Evolutionary conservation across 2,113 vertebrate species (phyloP).

Genomic region (Pangasianodon hypophthalmus): DNA sequence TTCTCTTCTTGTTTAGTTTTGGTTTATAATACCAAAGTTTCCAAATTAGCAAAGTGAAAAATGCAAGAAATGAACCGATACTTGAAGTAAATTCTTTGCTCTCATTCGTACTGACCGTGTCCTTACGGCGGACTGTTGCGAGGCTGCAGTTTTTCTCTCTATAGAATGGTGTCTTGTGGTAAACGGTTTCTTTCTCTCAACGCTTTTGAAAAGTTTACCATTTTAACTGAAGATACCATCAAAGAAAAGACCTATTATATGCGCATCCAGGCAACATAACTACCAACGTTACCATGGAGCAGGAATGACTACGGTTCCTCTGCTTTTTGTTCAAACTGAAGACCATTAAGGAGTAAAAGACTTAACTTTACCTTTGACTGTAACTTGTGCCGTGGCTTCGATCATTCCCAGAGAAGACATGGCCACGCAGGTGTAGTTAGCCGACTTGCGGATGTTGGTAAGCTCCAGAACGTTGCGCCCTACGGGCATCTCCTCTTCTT

Average conservation of each 20-base stretch:
- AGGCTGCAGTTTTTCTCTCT: neutral
- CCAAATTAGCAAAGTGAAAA: neutral
- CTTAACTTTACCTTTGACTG: slow-evolving; percentile 85
- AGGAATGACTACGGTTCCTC: neutral
- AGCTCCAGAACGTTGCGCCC: slow-evolving; percentile 95
- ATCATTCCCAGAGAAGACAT: slow-evolving; percentile 94
- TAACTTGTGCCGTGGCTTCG: slow-evolving; percentile 89
- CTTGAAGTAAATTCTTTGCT: neutral
- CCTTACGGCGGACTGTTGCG: neutral
- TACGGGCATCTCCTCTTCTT: slow-evolving; percentile 90
- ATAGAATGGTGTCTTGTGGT: slow-evolving; percentile 9
- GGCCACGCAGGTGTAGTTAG: slow-evolving; percentile 96
- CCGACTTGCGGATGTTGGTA: slow-evolving; percentile 85
- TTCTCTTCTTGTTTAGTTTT: neutral
- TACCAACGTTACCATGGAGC: neutral
- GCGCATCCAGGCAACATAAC: slow-evolving; percentile 12
- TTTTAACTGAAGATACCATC: neutral
- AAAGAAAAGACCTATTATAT: neutral
- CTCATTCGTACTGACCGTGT: neutral
- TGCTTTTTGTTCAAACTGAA: neutral
- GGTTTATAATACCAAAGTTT: neutral
- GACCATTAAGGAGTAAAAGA: neutral
- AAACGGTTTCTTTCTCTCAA: neutral
- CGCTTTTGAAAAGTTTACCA: neutral
- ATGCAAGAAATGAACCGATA: neutral